Evolutionary conservation across 2,888 invertebrate species (phyloP), one percentile per base, ranked within the genome.

Genomic region (Erynnis tages): DNA sequence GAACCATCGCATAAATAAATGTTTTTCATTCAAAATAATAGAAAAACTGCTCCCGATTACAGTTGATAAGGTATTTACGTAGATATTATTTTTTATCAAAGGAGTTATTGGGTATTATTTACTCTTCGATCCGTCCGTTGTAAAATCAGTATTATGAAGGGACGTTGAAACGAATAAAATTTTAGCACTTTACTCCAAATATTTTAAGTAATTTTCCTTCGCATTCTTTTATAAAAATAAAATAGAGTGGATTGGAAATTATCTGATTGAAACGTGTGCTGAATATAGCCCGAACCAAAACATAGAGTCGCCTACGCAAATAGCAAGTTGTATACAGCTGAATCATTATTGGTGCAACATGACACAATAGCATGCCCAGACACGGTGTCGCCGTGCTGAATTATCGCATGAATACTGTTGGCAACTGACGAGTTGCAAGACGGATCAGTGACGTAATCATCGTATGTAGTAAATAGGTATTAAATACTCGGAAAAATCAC

Each of bases 321-420:
- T 62, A 59, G 57, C 69, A 45, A 59, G 63, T 50, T 54, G 55
- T 53, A 54, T 60, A 52, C n/a, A 56, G 59, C 55, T 32, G 54
- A 50, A 66, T 72, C 78, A 76, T 76, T 76, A 77, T 77, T 73
- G 79, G 74, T 82, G 76, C 78, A 77, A 63, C 72, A 65, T 68
- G 71, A 75, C 67, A 73, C 73, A 83, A 82, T 80, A 63, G 71
- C 70, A 64, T 71, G 70, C 73, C 73, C 75, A 87, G 87, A 87
- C 86, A 69, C 69, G 65, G 69, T 71, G 87, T 80, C 86, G 86
- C 86, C 87, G 60, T 61, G 61, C 67, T 67, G 67, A 75, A 77
- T 78, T 72, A 74, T 76, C 73, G 70, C 72, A 72, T 69, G 63
- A 69, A 59, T 59, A 68, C 60, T 65, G 70, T 73, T 81, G 82